phyloP scores from a whole-genome alignment of 1,140 invertebrate species.

The Diuraphis noxia region DNA sequence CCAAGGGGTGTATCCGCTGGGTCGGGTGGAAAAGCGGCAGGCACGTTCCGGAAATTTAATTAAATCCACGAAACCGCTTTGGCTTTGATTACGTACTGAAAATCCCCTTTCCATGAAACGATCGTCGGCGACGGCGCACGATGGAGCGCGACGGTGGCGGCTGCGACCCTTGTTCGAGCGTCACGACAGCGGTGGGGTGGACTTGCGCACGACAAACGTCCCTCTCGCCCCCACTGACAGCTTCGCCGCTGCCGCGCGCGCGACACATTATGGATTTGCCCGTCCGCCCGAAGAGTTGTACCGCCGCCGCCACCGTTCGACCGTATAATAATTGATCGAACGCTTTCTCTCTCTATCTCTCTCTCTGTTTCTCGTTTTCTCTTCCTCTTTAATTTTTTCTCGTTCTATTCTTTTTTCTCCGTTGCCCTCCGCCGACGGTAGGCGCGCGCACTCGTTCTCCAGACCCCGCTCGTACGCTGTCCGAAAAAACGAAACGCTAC shows the following conservation, averaged over 20 bases:
- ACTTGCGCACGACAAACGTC: conserved; percentile 15
- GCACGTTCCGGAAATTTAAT: conserved; percentile 36
- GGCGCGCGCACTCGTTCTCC: not conserved
- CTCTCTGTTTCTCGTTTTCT: not conserved
- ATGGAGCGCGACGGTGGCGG: not conserved
- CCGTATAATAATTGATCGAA: conserved; percentile 44
- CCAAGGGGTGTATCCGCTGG: not conserved
- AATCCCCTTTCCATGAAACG: not conserved
- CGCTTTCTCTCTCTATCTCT: not conserved
- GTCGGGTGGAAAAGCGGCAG: not conserved
- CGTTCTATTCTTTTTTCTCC: not conserved
- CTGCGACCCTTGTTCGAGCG: not conserved
- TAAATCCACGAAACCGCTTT: conserved; percentile 30
- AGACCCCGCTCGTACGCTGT: too few relatives aligned
- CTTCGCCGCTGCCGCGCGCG: not conserved
- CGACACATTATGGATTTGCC: conserved; percentile 45
- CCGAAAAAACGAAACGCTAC: not conserved
- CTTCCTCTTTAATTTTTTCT: not conserved
- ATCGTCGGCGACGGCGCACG: not conserved
- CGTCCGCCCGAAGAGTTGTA: not conserved
- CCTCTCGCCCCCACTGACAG: not conserved
- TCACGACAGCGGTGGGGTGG: not conserved
- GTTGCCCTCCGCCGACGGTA: not conserved
- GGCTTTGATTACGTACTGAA: conserved; percentile 30
- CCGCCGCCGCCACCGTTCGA: not conserved